Evolutionary conservation across 2,797 vertebrate species (phyloP), one percentile per base, ranked within the genome.

Genomic region (Enteromius anoplus): DNA sequence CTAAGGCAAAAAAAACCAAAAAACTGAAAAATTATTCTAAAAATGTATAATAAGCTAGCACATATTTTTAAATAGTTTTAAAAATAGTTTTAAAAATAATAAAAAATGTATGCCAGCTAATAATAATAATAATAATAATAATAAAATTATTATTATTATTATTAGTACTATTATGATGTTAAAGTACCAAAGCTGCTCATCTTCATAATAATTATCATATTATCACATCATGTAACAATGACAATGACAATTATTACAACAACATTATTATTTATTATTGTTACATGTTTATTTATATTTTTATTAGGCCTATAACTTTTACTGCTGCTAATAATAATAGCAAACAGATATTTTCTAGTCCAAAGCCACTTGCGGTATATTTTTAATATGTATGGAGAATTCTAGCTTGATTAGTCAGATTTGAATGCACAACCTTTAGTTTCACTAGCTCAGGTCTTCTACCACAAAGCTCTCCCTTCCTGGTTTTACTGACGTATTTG

Each of bases 401-500:
- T 4, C 47, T 32, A 49, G 47, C 47, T 72, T 72, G 26, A 17
- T 72, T 9, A 3, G 3, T 72, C 14, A 23, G n/a, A 14, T 60
- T 42, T 42, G 14, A 60, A 60, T 0, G 4, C 53, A 76, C 8
- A 75, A 58, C 14, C 12, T 60, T 76, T 60, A 32, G 32, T 42
- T 58, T 23, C 11, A 62, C 4, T 8, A 60, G 37, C 8, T 45
- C 55, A 62, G 8, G 26, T 62, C 75, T 62, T 15, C 55, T 26
- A 62, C 37, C 58, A 29, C 17, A 45, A 45, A 77, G 75, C 15
- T 77, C 2, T 64, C 23, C 1, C 5, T 29, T 47, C 40, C 3
- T 12, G 26, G 75, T 77, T 45, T 62, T 77, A 77, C 62, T 64
- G 58, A 19, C 53, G 42, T 58, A 42, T 76, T 76, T 42, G 14